Conservation (phyloP, 2,888 invertebrate genomes). For the Sesamia inferens region DNA sequence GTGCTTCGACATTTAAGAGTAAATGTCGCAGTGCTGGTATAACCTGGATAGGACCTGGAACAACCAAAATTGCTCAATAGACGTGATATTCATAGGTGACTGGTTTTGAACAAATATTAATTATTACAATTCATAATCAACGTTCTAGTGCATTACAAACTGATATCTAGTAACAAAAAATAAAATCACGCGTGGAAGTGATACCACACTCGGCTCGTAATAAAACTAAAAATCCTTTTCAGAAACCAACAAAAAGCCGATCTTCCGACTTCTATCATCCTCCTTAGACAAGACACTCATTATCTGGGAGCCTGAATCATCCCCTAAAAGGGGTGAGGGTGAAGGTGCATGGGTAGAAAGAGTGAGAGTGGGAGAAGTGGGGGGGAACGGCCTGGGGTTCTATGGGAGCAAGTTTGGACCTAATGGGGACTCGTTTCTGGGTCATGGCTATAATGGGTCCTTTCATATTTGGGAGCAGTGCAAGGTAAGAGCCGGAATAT, state of each 20-base stretch:
- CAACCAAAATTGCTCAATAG: no score
- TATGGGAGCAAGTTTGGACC: slow-evolving; percentile 96
- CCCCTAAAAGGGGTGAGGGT: slow-evolving; percentile 44
- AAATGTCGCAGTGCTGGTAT: no score
- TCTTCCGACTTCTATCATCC: slow-evolving; percentile 93
- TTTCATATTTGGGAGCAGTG: slow-evolving; percentile 95
- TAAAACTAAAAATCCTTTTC: not conserved
- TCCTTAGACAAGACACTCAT: slow-evolving; percentile 98
- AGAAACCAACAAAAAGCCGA: slow-evolving; percentile 64
- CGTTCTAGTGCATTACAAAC: no score
- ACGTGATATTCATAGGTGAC: no score
- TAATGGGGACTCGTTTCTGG: slow-evolving; percentile 92
- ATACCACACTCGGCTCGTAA: not conserved
- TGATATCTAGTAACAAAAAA: not conserved
- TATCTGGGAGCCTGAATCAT: slow-evolving; percentile 93
- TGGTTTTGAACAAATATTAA: no score
- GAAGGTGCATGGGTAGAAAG: slow-evolving; percentile 95
- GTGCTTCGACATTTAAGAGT: no score
- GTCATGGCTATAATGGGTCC: slow-evolving; percentile 97
- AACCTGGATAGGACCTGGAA: no score
- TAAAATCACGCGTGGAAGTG: not conserved
- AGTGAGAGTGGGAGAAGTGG: slow-evolving; percentile 96
- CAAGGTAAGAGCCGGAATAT: slow-evolving; percentile 72
- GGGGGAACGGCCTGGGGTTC: slow-evolving; percentile 98
- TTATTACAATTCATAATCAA: no score